Base-by-base conservation (phyloP, 2,797 vertebrate species). In the Holocentrus rufus region DNA sequence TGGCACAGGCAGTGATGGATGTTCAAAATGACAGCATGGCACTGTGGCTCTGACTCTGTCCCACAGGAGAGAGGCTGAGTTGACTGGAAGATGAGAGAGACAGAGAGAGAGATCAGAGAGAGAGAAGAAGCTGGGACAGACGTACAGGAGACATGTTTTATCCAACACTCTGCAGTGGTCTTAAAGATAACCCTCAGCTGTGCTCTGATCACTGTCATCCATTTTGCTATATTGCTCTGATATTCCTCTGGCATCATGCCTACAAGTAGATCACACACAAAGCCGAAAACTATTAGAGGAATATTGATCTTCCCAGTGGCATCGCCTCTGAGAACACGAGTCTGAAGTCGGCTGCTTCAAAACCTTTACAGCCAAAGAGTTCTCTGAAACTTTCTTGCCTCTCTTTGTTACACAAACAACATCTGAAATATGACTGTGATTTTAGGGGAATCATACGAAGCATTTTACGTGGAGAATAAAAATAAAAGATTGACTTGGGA, bases 251-350 rank as follows among this genome's bases (percentile, higher is more conserved):
- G 81, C 72, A 46, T 53, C 49, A 56, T 79, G 84, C 85, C 86
- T 60, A 54, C 74, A 73, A 80, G 67, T 64, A 66, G 61, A 73
- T 78, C 72, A 69, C 75, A 78, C 64, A 78, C 73, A 72, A 55
- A 86, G 79, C 66, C 81, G 76, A 65, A 68, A 62, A 62, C 81
- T 84, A 65, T 90, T 84, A 83, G 79, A 72, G 77, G 56, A 73
- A 76, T 90, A 90, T 90, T 77, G 87, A 90, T 88, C 76, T 52
- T 49, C 61, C 42, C 72, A 9, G 50, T 83, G 58, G 72, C 79
- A 56, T 31, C 70, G 66, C 59, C 67, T 39, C 36, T 39, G 7
- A 39, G 9, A 39, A 76, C 74, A 56, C 54, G 65, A 80, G 77
- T 78, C 83, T 74, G 69, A 80, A 8, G 36, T 8, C 74, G 57